Evolutionary conservation across 1,140 invertebrate genomes (phyloP), one percentile per base, ranked within the genome.

Genomic region (Drosophila sproati): DNA sequence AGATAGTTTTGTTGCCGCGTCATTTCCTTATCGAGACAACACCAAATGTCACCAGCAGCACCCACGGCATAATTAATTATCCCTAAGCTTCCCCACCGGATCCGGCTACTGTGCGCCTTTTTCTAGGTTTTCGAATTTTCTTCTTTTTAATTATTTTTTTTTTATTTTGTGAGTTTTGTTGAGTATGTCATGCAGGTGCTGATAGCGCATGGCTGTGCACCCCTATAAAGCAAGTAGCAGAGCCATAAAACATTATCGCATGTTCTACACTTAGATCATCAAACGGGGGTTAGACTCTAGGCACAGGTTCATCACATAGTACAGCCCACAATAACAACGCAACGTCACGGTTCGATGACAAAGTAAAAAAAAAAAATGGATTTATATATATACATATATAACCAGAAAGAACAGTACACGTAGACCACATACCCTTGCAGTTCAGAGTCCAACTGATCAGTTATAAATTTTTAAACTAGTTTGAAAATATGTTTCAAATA

Each of bases 201-300:
- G 73, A 47, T 73, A 68, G 68, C 48, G 12, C 37, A 54, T 51
- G 63, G 60, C 54, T 81, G 61, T 76, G 69, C 83, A 88, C 83
- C 83, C 83, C 83, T 83, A 87, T 87, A 77, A 80, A 76, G 56
- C 43, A 35, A 37, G 20, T 37, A 7, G 67, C 66, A 61, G 67
- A 57, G 73, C 77, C 80, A 78, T 89, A 87, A 83, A 60, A 83
- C 68, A 88, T 88, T 88, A 88, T 88, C 85, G 85, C 83, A 89
- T 88, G 80, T 88, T 88, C 77, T 80, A 88, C 73, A 88, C 85
- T 89, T 88, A 88, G 85, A 88, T 89, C 83, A 89, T 83, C 80
- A 66, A 72, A 72, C 80, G 85, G 83, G 85, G 83, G 80, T 80
- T 83, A 73, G 50, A 69, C 64, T 51, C 54, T 45, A 64, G 66